Percentiles rank a stretch among this genome's conserved stretches.
Evolutionary conservation across 2,113 vertebrate species (phyloP).

Genomic region (Sander vitreus): DNA sequence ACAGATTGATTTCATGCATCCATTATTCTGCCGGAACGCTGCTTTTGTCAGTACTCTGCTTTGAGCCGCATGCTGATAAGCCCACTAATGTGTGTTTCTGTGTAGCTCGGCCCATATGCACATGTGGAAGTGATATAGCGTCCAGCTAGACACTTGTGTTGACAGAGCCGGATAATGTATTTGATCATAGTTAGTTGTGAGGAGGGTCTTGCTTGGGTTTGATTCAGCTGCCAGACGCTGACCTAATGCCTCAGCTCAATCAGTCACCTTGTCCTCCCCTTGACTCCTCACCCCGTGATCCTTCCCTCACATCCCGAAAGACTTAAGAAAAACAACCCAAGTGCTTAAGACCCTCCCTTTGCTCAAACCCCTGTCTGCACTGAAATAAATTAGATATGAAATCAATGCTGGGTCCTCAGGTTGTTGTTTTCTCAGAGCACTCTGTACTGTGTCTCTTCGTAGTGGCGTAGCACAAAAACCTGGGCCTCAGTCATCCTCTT

Average conservation of each 20-base stretch:
- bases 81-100: slow-evolving; percentile 59
- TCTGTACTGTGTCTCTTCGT: slow-evolving; percentile 3
- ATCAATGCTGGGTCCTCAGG: slow-evolving; percentile 47
- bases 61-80: slow-evolving; percentile 73
- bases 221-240: slow-evolving; percentile 78
- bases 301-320: slow-evolving; percentile 66
- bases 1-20: slow-evolving; percentile 79
- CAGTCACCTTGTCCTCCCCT: slow-evolving; percentile 85
- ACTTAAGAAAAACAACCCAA: slow-evolving; percentile 79
- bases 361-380: slow-evolving; percentile 58
- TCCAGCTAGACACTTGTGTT: slow-evolving; percentile 79
- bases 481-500: neutral
- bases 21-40: slow-evolving; percentile 69
- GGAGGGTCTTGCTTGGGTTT: slow-evolving; percentile 69
- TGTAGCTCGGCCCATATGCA: slow-evolving; percentile 42
- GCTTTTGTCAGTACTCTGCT: slow-evolving; percentile 68
- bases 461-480: neutral
- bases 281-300: slow-evolving; percentile 83
- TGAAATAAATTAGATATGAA: slow-evolving; percentile 71
- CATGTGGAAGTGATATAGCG: slow-evolving; percentile 80
- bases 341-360: slow-evolving; percentile 58
- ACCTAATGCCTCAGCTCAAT: slow-evolving; percentile 82
- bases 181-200: slow-evolving; percentile 77
- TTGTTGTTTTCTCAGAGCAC: slow-evolving; percentile 43
- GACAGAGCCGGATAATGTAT: slow-evolving; percentile 78